These are phyloP conservation scores for Eristalinus aeneus DNA, from an alignment of 2,888 invertebrate species.

Conservation along the genomic window DNA sequence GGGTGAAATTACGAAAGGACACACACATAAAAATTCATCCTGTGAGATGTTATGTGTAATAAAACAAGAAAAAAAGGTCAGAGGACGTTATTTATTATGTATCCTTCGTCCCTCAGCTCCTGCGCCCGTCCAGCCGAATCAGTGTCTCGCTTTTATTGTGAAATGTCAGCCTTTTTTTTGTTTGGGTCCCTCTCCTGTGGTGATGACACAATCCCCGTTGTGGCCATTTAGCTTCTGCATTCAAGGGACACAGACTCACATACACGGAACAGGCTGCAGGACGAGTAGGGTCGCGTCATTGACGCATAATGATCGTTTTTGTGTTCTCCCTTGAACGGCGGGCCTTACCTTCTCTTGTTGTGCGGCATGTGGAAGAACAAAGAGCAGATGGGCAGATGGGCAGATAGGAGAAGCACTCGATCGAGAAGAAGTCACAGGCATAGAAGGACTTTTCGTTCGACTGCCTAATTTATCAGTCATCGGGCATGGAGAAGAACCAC, in stretches of 20 bases:
- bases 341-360: background rate
- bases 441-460: no score
- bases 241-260: no score
- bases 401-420: background rate
- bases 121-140: background rate
- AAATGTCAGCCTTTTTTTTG: background rate
- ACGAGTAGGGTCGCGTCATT: background rate
- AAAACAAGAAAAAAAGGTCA: slow-evolving; percentile 12
- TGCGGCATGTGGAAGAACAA: background rate
- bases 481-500: background rate
- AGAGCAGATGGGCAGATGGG: no score
- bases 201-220: slow-evolving; percentile 20
- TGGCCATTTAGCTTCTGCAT: background rate
- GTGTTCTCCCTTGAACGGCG: background rate
- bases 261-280: background rate
- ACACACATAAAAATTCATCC: slow-evolving; percentile 21
- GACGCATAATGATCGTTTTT: background rate
- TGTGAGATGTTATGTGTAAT: slow-evolving; percentile 14
- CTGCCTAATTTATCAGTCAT: background rate
- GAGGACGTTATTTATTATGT: slow-evolving; percentile 12
- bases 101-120: background rate
- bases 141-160: background rate
- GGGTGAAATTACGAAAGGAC: background rate
- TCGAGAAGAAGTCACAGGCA: no score
- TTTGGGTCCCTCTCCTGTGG: background rate